phyloP scores from a whole-genome alignment of 2,888 invertebrate genomes.

The Pycnomerus fuliginosus region DNA sequence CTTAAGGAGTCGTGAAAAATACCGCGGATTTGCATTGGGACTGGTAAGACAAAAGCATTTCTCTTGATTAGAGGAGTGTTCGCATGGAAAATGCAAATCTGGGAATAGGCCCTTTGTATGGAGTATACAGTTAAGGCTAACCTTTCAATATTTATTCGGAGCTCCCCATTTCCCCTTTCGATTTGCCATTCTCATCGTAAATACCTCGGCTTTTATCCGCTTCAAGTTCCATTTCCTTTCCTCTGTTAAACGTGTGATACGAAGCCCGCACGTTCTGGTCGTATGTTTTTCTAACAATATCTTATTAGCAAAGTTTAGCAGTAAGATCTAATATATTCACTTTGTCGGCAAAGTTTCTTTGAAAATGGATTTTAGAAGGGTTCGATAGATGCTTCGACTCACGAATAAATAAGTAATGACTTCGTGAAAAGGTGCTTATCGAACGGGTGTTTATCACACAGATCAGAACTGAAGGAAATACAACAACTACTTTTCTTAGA shows the following conservation, averaged over 20 bases:
- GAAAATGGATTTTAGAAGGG: slow-evolving; percentile 11
- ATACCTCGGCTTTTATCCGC: slow-evolving; percentile 36
- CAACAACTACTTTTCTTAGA: too few species aligned
- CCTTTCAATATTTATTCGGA: slow-evolving; percentile 40
- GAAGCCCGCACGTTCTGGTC: slow-evolving; percentile 33
- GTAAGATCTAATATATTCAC: slow-evolving; percentile 30
- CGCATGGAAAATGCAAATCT: slow-evolving; percentile 32
- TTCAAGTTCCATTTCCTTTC: slow-evolving; percentile 34
- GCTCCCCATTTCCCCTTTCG: slow-evolving; percentile 36
- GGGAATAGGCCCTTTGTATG: slow-evolving; percentile 16
- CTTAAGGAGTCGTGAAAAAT: too few species aligned
- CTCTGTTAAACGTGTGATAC: slow-evolving; percentile 37
- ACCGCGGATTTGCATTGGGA: too few species aligned
- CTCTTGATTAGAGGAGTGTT: slow-evolving; percentile 28
- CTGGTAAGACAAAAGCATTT: too few species aligned
- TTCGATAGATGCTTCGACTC: too few species aligned
- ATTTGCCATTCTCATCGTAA: slow-evolving; percentile 36
- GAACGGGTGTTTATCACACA: too few species aligned
- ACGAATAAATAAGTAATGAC: too few species aligned
- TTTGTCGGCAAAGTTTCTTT: slow-evolving; percentile 12
- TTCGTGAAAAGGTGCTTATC: too few species aligned
- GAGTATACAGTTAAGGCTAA: slow-evolving; percentile 26
- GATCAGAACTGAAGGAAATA: too few species aligned
- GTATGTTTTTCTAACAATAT: slow-evolving; percentile 40
- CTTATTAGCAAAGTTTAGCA: slow-evolving; percentile 37